Conservation (phyloP, 2,113 vertebrate genomes). For the Pithys albifrons region DNA sequence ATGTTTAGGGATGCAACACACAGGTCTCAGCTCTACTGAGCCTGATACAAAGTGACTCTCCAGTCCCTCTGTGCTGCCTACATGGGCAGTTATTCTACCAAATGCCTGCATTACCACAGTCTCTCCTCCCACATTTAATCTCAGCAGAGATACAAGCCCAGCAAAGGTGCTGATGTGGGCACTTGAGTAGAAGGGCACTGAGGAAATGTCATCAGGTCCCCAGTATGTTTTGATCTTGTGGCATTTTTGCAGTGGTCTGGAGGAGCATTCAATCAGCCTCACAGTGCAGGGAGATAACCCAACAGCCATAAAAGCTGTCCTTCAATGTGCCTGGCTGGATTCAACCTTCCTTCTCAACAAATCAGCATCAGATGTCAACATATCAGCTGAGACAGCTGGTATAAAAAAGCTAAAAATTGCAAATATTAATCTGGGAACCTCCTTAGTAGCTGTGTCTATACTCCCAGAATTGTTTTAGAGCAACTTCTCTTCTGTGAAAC, state of each 20-base stretch:
- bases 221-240: background rate
- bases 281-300: accelerated
- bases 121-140: background rate
- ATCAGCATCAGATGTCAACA: background rate
- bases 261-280: background rate
- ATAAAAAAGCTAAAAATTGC: background rate
- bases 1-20: background rate
- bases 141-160: background rate
- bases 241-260: background rate
- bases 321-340: background rate
- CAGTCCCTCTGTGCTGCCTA: background rate
- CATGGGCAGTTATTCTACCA: background rate
- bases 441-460: background rate
- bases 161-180: background rate
- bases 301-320: background rate
- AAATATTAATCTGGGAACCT: background rate
- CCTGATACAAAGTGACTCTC: background rate
- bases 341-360: background rate
- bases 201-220: background rate
- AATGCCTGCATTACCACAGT: background rate
- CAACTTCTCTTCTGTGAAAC: background rate
- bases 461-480: background rate
- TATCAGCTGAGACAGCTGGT: background rate
- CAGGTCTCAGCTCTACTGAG: background rate
- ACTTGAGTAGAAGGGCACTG: background rate